Evolutionary conservation across 2,888 invertebrate species (phyloP), one percentile per base, ranked within the genome.

Genomic region (Leucophora obtusa): DNA sequence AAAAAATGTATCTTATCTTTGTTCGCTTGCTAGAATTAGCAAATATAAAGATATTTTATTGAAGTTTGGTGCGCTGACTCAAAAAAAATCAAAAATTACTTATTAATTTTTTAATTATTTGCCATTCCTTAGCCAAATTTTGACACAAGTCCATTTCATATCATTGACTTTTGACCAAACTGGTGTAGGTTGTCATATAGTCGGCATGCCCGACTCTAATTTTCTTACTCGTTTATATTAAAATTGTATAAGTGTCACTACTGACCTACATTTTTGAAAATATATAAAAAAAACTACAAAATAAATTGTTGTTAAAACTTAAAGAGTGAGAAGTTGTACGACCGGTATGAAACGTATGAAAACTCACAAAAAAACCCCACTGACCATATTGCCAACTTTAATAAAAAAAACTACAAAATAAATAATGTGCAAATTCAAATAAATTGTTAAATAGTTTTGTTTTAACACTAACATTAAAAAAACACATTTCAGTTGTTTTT

Each of bases 231-330:
- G n/a, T n/a, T n/a, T 54, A 24, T 18, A 28, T 11, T 65, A 18
- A 28, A 77, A 81, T 43, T 58, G 70, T 70, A 59, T 56, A 74
- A 81, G 74, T 81, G 73, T 74, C 70, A 74, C 70, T 81, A 73
- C 81, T 81, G 77, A 81, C 81, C 81, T 70, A 81, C 77, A 81
- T 81, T 79, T 73, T 58, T 21, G 65, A 21, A 60, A 38, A 65
- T 63, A 72, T 69, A 10, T 6, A 54, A 18, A 24, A 59, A 43
- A 14, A 53, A 28, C 6, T 28, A 28, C 7, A 6, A 66, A 62
- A 47, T 11, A 60, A 59, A 69, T 65, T 35, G 33, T 17, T 38
- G 35, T 33, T 43, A 21, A 59, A 50, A 43, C 24, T 60, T 68
- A 65, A 60, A 72, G 21, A 76, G 62, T 68, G 70, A 70, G 66